These are phyloP conservation scores for Poicephalus gulielmi DNA, from an alignment of 2,113 vertebrate species.

Conservation along the genomic window DNA sequence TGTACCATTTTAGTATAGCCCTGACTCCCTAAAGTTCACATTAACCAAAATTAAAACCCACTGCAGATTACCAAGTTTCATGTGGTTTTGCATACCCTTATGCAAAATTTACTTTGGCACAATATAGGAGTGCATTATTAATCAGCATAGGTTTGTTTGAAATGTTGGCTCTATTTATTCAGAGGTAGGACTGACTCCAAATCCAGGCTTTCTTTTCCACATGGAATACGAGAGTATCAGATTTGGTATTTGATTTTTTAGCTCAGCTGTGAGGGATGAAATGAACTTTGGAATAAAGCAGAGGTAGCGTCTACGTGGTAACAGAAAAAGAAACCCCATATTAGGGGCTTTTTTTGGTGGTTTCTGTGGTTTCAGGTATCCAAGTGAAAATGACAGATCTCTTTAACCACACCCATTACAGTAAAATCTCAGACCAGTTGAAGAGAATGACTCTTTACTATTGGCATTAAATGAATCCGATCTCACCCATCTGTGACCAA, in stretches of 20 bases:
- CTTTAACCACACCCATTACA: slow-evolving; percentile 20
- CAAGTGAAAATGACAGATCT: slow-evolving; percentile 8
- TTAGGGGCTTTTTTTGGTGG: background rate
- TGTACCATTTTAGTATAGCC: background rate
- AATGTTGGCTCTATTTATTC: slow-evolving; percentile 41
- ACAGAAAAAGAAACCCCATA: slow-evolving; percentile 1
- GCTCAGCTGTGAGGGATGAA: slow-evolving; percentile 15
- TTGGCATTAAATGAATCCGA: background rate
- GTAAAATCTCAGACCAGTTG: background rate
- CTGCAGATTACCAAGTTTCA: background rate
- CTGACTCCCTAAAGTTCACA: background rate
- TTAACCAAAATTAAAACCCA: slow-evolving; percentile 15
- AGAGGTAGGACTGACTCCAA: slow-evolving; percentile 31
- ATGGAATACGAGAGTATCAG: background rate
- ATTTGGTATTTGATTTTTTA: slow-evolving; percentile 43
- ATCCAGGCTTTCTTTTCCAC: slow-evolving; percentile 33
- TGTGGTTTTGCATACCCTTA: background rate
- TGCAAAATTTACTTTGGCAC: slow-evolving; percentile 39
- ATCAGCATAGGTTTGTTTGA: slow-evolving; percentile 51
- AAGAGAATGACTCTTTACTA: slow-evolving; percentile 23
- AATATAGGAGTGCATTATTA: slow-evolving; percentile 12
- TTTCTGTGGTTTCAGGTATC: slow-evolving; percentile 26
- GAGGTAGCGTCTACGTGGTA: background rate
- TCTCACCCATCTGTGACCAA: background rate
- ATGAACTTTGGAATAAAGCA: background rate